Conservation (phyloP, 1,140 invertebrate species). For the Drosophila teissieri region DNA sequence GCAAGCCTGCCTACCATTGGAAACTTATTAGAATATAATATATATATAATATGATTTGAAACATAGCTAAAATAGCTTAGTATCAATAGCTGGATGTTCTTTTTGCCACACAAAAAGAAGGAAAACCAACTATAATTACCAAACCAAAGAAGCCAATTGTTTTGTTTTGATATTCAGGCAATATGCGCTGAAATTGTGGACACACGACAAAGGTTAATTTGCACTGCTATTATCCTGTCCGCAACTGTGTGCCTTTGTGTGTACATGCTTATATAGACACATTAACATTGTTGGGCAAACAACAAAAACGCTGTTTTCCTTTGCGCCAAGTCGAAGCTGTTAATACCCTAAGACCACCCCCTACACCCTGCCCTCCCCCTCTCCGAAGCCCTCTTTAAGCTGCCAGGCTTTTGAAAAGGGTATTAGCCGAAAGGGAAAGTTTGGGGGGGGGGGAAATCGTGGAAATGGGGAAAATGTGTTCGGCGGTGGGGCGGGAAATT, state of each 20-base stretch:
- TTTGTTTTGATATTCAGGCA: not conserved
- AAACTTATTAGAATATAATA: no score
- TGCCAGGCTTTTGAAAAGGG: slow-evolving; percentile 53
- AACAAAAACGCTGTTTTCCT: slow-evolving; percentile 31
- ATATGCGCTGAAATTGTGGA: not conserved
- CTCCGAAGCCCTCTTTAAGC: not conserved
- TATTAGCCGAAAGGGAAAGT: slow-evolving; percentile 29
- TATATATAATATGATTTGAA: no score
- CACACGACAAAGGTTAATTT: slow-evolving; percentile 20
- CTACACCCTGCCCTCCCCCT: not conserved
- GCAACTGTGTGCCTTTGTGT: slow-evolving; percentile 24
- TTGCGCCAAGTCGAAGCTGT: slow-evolving; percentile 38
- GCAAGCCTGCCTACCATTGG: no score
- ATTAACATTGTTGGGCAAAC: slow-evolving; percentile 49
- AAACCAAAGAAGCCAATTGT: slow-evolving; percentile 1
- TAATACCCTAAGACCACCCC: slow-evolving; percentile 35
- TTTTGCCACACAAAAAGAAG: not conserved
- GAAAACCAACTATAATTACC: not conserved
- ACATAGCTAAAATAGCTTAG: no score
- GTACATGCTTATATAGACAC: slow-evolving; percentile 44
- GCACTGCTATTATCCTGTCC: slow-evolving; percentile 32
- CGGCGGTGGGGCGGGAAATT: not conserved
- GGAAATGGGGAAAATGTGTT: no score
- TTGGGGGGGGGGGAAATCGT: not conserved
- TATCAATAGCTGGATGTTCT: not conserved